Evolutionary conservation across 1,140 invertebrate genomes (phyloP).

Genomic region (Leptinotarsa defecta): DNA sequence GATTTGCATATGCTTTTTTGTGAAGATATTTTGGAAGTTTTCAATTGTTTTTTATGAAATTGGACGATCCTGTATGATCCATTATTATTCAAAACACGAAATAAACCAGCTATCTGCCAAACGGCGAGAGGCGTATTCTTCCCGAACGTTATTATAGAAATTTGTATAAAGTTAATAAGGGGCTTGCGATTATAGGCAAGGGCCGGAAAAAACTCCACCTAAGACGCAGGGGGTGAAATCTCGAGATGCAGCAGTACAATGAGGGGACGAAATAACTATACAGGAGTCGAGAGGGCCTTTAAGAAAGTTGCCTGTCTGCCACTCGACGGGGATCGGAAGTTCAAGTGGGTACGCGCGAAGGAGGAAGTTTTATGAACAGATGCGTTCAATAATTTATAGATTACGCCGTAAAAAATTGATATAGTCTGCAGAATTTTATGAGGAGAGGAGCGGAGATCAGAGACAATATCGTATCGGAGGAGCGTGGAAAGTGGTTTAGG

Average conservation of each 20-base stretch:
- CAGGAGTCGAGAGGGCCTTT: constrained; percentile 12
- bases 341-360: constrained; percentile 13
- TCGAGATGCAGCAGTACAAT: constrained; percentile 7
- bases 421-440: constrained; percentile 19
- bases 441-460: neutral
- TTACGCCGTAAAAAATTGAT: constrained; percentile 15
- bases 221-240: constrained; percentile 11
- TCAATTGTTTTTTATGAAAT: no score
- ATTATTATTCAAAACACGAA: constrained; percentile 21
- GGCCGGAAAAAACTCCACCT: constrained; percentile 5
- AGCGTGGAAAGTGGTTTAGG: neutral
- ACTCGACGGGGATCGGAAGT: constrained; percentile 13
- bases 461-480: constrained; percentile 1
- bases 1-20: no score
- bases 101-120: constrained; percentile 13
- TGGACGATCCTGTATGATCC: neutral
- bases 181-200: constrained; percentile 15
- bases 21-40: no score
- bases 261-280: constrained; percentile 16
- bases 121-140: neutral
- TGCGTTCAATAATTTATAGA: constrained; percentile 25
- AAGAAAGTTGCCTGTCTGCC: constrained; percentile 9
- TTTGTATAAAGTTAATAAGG: constrained; percentile 26
- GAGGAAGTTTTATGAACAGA: constrained; percentile 23
- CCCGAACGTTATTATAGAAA: constrained; percentile 21